phyloP scores from a whole-genome alignment of 2,888 invertebrate genomes.

The Drosophila diplacantha region DNA sequence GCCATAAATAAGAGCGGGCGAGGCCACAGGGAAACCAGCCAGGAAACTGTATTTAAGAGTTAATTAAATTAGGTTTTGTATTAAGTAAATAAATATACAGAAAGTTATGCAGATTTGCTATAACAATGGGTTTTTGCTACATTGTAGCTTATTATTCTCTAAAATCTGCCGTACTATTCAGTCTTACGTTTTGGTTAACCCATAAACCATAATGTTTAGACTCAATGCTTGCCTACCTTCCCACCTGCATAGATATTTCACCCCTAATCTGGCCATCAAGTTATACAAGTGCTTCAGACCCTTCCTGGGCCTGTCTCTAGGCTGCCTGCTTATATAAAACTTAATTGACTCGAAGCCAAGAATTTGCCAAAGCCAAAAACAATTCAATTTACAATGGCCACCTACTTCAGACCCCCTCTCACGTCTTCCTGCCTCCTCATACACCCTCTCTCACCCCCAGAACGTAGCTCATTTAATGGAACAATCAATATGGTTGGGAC shows the following conservation, averaged over 20 bases:
- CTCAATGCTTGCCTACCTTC: not conserved
- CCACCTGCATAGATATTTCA: constrained; percentile 15
- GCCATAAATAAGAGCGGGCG: constrained; percentile 85
- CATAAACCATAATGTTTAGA: not conserved
- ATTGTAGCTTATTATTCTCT: not conserved
- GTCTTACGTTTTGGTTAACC: not conserved
- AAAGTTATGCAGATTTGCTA: not conserved
- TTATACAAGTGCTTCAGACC: constrained; percentile 30
- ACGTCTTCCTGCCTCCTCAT: not conserved
- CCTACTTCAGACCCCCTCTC: not conserved
- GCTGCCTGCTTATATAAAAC: constrained; percentile 50
- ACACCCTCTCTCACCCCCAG: not conserved
- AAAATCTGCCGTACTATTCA: not conserved
- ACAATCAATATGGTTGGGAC: constrained; percentile 63
- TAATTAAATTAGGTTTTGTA: not conserved
- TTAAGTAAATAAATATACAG: not conserved
- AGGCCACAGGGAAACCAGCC: constrained; percentile 76
- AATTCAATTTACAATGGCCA: constrained; percentile 61
- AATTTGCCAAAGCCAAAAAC: constrained; percentile 53
- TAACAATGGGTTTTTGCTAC: not conserved
- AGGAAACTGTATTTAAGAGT: constrained; percentile 63
- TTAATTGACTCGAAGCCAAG: constrained; percentile 63
- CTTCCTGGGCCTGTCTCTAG: constrained; percentile 10
- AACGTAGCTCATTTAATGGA: constrained; percentile 61
- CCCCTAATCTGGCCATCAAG: constrained; percentile 22